These are phyloP conservation scores for Bugula neritina DNA, from an alignment of 2,888 invertebrate species.

Conservation along the genomic window DNA sequence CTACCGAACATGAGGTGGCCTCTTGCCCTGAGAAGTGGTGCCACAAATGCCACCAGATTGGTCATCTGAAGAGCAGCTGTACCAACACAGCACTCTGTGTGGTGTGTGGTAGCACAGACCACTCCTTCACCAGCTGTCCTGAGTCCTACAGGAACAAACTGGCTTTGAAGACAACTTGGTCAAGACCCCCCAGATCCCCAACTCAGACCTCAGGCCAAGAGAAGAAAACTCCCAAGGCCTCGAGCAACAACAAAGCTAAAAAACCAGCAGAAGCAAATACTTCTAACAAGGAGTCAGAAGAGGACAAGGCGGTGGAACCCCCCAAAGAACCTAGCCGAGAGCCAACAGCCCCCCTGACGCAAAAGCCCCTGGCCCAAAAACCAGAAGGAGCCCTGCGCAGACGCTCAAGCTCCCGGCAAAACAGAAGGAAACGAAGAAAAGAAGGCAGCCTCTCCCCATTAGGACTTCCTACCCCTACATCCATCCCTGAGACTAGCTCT, in stretches of 20 bases:
- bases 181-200: neutral
- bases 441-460: no score
- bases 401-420: no score
- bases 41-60: neutral
- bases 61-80: neutral
- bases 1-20: neutral
- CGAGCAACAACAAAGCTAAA: neutral
- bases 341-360: no score
- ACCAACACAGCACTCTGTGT: neutral
- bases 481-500: no score
- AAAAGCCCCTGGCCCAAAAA: no score
- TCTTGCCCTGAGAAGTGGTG: neutral
- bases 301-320: neutral
- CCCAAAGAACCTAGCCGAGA: neutral
- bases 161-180: neutral
- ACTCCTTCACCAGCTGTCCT: neutral
- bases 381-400: no score
- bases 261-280: neutral
- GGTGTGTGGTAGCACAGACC: neutral
- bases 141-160: neutral
- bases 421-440: no score
- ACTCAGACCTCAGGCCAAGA: neutral
- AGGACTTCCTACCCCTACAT: no score
- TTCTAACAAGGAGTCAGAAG: neutral
- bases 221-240: neutral